Evolutionary conservation across 2,888 invertebrate species (phyloP).

Genomic region (Dryobotodes eremita): DNA sequence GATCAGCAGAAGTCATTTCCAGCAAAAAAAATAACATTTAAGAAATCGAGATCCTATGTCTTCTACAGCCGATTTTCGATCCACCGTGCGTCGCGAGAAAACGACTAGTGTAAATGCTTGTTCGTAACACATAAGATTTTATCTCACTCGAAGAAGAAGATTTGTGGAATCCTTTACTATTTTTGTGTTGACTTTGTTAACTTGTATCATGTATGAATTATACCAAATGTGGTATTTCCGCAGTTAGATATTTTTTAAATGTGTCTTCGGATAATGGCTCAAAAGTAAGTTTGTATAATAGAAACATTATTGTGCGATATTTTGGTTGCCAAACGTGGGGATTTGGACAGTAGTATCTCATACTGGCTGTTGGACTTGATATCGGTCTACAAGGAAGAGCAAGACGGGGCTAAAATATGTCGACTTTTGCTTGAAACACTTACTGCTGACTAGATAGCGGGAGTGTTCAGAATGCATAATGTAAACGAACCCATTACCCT

Average conservation of each 20-base stretch:
- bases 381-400: background rate
- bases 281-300: background rate
- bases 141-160: slow-evolving; percentile 37
- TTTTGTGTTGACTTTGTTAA: background rate
- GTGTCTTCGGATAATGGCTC: background rate
- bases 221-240: background rate
- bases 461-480: slow-evolving; percentile 13
- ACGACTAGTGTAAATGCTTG: slow-evolving; percentile 56
- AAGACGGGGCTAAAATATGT: background rate
- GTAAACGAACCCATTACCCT: slow-evolving; percentile 25
- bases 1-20: too few species aligned
- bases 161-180: slow-evolving; percentile 5
- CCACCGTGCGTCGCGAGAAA: too few species aligned
- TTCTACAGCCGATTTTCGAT: too few species aligned
- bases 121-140: slow-evolving; percentile 53
- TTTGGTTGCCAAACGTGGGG: background rate
- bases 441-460: slow-evolving; percentile 7
- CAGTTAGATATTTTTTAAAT: background rate
- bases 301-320: background rate
- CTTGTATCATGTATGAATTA: background rate
- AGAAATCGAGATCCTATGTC: too few species aligned
- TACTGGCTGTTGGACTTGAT: background rate
- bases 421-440: slow-evolving; percentile 6
- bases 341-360: too few species aligned
- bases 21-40: too few species aligned